These are phyloP conservation scores for Zaprionus bogoriensis DNA, from an alignment of 2,888 invertebrate genomes.

Conservation along the genomic window DNA sequence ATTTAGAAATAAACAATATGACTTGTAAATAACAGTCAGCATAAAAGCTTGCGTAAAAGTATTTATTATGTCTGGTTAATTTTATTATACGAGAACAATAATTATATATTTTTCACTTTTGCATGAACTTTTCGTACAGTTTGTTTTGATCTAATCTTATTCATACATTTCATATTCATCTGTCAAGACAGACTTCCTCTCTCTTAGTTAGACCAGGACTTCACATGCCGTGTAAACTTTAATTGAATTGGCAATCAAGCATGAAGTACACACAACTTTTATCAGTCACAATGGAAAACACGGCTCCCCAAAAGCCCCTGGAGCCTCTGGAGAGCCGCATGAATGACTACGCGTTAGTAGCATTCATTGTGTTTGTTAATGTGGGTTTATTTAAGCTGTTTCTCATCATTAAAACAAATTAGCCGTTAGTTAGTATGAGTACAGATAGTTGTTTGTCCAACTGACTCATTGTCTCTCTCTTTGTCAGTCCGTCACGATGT, in stretches of 20 bases:
- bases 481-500: conserved; percentile 3
- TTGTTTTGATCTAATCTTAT: too few relatives aligned
- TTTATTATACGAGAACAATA: too few relatives aligned
- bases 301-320: background rate
- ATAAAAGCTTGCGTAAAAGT: too few relatives aligned
- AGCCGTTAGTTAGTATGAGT: conserved; percentile 63
- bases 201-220: conserved; percentile 1
- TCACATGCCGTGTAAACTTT: conserved; percentile 64
- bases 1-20: too few relatives aligned
- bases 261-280: conserved; percentile 68
- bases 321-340: conserved; percentile 32
- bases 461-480: background rate
- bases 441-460: conserved; percentile 21
- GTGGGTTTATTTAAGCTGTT: conserved; percentile 72
- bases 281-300: conserved; percentile 46
- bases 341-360: conserved; percentile 27
- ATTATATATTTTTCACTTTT: too few relatives aligned
- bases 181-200: background rate
- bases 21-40: too few relatives aligned
- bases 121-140: too few relatives aligned
- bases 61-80: too few relatives aligned
- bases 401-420: conserved; percentile 78
- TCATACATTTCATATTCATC: background rate
- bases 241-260: conserved; percentile 78
- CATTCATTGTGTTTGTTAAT: conserved; percentile 46